Base-by-base conservation (phyloP, 2,888 invertebrate genomes). In the Euplexia lucipara region DNA sequence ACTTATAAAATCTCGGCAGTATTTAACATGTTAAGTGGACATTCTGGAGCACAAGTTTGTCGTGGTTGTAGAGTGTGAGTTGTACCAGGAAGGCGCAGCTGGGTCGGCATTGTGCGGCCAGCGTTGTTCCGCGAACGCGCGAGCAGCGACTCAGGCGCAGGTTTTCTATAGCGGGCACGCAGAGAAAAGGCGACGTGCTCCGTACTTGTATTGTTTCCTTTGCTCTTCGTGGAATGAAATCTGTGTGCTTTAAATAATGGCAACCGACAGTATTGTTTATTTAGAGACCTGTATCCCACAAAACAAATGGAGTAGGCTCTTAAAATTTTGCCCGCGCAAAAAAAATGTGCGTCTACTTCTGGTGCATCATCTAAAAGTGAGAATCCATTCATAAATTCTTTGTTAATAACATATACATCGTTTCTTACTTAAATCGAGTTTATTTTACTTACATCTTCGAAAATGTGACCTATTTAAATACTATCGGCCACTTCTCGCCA, bases 81-180 rank as follows among this genome's bases (percentile, higher is more conserved):
- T 37, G 75, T 85, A 85, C 85, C 81, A 81, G 84, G 86, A 85
- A 85, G 78, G 77, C 79, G 60, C 69, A 73, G 73, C 74, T 77
- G 74, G 66, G 78, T 72, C 78, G 73, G 71, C 69, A 83, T 85
- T 84, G 85, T 84, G 78, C 67, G 63, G 63, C 64, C 45, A 34
- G 51, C 60, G 69, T 26, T 45, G 45, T 86, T 86, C 85, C 41
- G 58, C 86, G 85, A 86, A 85, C 64, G 41, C 59, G 48, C 69
- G 67, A 70, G 65, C 58, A 48, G 30, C 69, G 53, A 42, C 70
- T 49, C 64, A 34, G 45, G 75, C 78, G 71, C 81, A 74, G 78
- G 83, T 83, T 85, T 86, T 86, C 84, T 83, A 79, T 64, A 75
- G 67, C 63, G 49, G 44, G 60, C 41, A 45, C 69, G 62, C 70